Base-by-base conservation (phyloP, 64 coral and sea anemone genomes). In the Montipora foliosa region DNA sequence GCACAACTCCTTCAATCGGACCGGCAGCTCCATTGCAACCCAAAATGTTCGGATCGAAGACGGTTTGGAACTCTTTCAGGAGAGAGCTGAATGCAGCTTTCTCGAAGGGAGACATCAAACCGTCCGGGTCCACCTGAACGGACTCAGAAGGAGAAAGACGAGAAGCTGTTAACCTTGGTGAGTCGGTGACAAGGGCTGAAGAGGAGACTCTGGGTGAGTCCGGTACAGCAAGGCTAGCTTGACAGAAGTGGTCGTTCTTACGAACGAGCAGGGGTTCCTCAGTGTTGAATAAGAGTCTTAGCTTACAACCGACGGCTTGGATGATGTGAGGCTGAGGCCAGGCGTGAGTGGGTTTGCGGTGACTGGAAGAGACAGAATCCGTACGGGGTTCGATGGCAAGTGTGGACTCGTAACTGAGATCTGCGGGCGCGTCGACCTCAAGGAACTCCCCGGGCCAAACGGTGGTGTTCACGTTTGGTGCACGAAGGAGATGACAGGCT, bases 271-370 rank as follows among this genome's bases (percentile, higher is more conserved):
- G 16, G 20, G 90, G 80, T 29, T 86, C 81, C 11, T 74, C 73
- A 9, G 90, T 62, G 13, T 58, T 50, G 74, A 84, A 86, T 44
- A 82, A 6, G 5, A 92, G 66, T 53, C 84, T 62, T 62, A 94
- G 67, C 49, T 94, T 88, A 50, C 85, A 64, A 8, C 92, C 85
- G 19, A 94, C 48, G 51, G 87, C 8, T 60, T 81, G 78, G 8
- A 94, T 6, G 19, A 84, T 89, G 44, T 80, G 24, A 68, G 93
- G 93, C 15, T 72, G 49, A 51, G 93, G 87, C 93, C 93, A 94
- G n/a, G 29, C 15, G 25, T 90, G 37, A 22, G 73, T 37, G 77
- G 66, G 50, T 53, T 86, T 88, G 58, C 60, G 52, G 20, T 69
- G 87, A 81, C 77, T 45, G 52, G 57, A 82, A 12, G 78, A 89